These are phyloP conservation scores for Burhinus oedicnemus DNA, from an alignment of 2,113 vertebrate genomes.

Conservation along the genomic window DNA sequence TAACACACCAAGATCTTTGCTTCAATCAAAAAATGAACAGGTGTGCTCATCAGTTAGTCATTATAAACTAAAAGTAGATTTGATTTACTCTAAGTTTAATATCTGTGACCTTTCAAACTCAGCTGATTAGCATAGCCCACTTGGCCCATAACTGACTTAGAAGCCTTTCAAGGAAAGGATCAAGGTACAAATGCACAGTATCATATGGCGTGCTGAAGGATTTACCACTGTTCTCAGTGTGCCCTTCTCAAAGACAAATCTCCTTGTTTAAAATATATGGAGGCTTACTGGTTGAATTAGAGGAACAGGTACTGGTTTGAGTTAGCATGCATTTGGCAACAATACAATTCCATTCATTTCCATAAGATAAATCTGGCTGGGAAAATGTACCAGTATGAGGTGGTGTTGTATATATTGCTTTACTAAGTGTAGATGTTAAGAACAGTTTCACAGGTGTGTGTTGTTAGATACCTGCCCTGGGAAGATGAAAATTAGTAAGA, in stretches of 20 bases:
- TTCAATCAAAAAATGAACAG: not conserved
- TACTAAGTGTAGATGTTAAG: not conserved
- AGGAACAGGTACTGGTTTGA: not conserved
- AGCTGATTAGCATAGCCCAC: not conserved
- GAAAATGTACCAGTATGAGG: not conserved
- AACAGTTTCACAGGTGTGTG: not conserved
- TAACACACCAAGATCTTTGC: not conserved
- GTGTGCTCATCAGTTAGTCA: not conserved
- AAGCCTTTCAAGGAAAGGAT: not conserved
- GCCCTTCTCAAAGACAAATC: not conserved
- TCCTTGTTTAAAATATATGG: not conserved
- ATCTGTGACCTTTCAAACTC: not conserved
- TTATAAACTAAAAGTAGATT: not conserved
- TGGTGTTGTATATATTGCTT: not conserved
- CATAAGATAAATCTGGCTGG: not conserved
- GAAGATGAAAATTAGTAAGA: not conserved
- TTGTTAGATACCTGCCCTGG: not conserved
- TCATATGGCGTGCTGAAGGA: not conserved
- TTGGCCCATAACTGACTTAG: not conserved
- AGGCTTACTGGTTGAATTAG: not conserved
- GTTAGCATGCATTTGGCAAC: not conserved
- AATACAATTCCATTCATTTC: not conserved
- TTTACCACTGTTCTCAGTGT: not conserved
- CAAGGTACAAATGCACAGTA: not conserved
- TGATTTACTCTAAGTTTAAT: not conserved